These are phyloP conservation scores for Mormyrops boulengeri DNA, from an alignment of 2,797 vertebrate genomes.

Conservation along the genomic window DNA sequence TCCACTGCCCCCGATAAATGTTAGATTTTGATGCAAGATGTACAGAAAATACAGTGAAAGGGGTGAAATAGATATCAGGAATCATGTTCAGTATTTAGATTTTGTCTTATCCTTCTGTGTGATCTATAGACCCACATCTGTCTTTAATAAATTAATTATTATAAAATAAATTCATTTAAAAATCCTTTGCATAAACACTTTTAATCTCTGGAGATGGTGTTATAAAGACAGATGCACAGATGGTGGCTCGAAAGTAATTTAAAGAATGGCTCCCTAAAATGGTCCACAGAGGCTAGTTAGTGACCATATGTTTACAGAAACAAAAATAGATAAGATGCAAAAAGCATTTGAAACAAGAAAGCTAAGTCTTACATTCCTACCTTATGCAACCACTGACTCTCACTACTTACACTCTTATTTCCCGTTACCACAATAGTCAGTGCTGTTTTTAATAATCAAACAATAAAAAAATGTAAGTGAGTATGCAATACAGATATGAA, in stretches of 20 bases:
- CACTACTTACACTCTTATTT: not conserved
- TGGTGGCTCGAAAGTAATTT: not conserved
- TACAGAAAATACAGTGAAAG: not conserved
- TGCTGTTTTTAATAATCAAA: not conserved
- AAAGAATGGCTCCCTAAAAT: not conserved
- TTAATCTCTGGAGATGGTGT: not conserved
- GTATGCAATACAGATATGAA: not conserved
- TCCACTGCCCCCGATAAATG: not conserved
- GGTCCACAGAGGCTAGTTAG: not conserved
- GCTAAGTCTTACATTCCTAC: not conserved
- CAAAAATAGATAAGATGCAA: not conserved
- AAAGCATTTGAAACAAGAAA: not conserved
- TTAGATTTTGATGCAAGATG: not conserved
- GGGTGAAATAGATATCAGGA: not conserved
- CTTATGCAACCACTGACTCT: not conserved
- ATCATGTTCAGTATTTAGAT: not conserved
- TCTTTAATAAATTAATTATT: not conserved
- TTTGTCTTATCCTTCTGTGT: not conserved
- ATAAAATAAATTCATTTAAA: not conserved
- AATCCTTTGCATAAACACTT: not conserved
- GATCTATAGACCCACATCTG: not conserved
- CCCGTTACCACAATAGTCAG: not conserved
- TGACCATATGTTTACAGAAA: not conserved
- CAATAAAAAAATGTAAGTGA: not conserved
- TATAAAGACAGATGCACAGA: not conserved